Evolutionary conservation across 1,140 invertebrate species (phyloP), one percentile per base, ranked within the genome.

Genomic region (Anoplophora glabripennis): DNA sequence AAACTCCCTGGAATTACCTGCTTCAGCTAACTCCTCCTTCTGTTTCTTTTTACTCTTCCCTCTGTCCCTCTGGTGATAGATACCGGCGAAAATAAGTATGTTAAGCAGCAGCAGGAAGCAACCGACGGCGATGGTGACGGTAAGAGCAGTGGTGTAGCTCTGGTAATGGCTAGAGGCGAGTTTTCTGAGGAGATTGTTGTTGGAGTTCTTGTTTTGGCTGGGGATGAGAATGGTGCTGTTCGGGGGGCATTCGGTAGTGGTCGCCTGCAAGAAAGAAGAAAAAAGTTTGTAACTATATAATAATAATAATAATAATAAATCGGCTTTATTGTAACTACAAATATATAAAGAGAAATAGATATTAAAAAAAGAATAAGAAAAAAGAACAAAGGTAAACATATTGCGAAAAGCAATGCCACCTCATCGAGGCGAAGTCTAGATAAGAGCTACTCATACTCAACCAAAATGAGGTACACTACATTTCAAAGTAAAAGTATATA

Each of bases 41-140:
- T 88, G 87, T 36, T 85, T 84, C 54, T 79, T 76, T 28, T 77
- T 65, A 53, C 76, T 77, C 45, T 80, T 75, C 49, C 82, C 75
- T 67, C 88, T 82, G 65, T 92, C 89, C 7, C 92, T 83, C 72
- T 96, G 92, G 70, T 95, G 93, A 72, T 95, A 96, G 38, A 97
- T 93, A 33, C 92, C 93, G 35, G 92, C 93, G 70, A 97, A 96
- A 48, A 98, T 94, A 0, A 97, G 81, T 7, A 96, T 86, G 74
- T 98, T 98, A 1, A 98, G 81, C 7, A 97, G 81, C 3, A 98
- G 80, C 7, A 92, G 78, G 57, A 91, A 90, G 59, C 89, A 94
- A 0, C 95, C 95, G 1, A 97, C 90, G 0, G 92, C 92, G 52
- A 97, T 92, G 0, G 93, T 96, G 3, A 96, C 88, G n/a, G 89